Evolutionary conservation across 2,113 vertebrate species (phyloP), one percentile per base, ranked within the genome.

Genomic region (Syrrhaptes paradoxus): DNA sequence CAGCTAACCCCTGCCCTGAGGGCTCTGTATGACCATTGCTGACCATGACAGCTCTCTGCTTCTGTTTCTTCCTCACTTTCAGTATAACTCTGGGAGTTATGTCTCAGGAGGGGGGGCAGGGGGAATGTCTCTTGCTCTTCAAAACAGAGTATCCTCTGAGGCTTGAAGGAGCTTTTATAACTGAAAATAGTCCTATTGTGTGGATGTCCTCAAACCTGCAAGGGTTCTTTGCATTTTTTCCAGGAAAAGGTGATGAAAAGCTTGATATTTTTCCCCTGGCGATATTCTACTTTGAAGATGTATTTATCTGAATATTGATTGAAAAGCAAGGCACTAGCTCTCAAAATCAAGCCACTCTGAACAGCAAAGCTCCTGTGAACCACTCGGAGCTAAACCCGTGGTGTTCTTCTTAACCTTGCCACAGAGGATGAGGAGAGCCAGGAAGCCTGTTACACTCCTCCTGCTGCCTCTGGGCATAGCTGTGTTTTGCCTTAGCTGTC

Each of bases 231-330:
- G 25, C 26, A 6, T 90, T 84, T 94, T 57, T 90, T 92, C n/a
- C 25, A 38, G 48, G 57, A 82, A 87, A 93, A 76, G 45, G 80
- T 5, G 51, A 89, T 91, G 41, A 86, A 93, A 96, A 89, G 51
- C 79, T 78, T 65, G 43, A 26, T 89, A 63, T 81, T 81, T 81
- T 10, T 11, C 54, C 81, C 74, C 67, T 1, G 8, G 87, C 55
- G 85, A 73, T 52, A 55, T 80, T 79, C 20, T 13, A 26, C 73
- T 94, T 96, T 94, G 93, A 85, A 85, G 72, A 75, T 46, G 31
- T 72, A 54, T 81, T 90, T 90, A 84, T 84, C 76, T 95, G 92
- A 93, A 93, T 96, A 83, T 78, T 45, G 61, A 85, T 52, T 88
- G 80, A 92, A 93, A 84, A 92, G 65, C 45, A 65, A 68, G 94